A percentile compares a stretch with the other conserved stretches of the same genome.
phyloP scores from a whole-genome alignment of 2,113 vertebrate species.

The Larimichthys crocea region DNA sequence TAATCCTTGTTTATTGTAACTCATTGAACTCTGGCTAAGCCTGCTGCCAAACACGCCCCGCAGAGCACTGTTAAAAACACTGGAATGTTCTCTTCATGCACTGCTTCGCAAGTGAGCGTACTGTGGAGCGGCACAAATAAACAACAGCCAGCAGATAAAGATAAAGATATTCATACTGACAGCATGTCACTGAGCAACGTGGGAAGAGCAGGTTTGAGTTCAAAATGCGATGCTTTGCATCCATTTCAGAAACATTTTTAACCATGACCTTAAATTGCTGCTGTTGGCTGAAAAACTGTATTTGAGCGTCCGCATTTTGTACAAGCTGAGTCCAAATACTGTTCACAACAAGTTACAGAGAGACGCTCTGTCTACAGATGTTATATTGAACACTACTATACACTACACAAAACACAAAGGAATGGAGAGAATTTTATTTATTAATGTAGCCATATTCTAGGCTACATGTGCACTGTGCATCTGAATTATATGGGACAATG shows the following conservation, averaged over 20 bases:
- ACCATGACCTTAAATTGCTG: neutral
- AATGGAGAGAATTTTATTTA: no score
- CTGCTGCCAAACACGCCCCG: constrained; percentile 40
- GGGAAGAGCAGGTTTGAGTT: neutral
- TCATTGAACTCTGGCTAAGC: constrained; percentile 21
- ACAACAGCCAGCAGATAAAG: constrained; percentile 32
- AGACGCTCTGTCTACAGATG: neutral
- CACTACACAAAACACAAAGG: no score
- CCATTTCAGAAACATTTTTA: neutral
- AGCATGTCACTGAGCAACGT: constrained; percentile 11
- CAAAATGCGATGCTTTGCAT: neutral
- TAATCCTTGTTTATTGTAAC: constrained; percentile 51
- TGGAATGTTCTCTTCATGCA: constrained; percentile 55
- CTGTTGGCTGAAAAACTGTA: neutral
- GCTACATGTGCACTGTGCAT: neutral
- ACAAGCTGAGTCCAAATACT: constrained; percentile 1
- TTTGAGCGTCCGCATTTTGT: constrained; percentile 11
- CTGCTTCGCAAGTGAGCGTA: constrained; percentile 35
- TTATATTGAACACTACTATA: neutral
- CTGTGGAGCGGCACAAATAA: constrained; percentile 36
- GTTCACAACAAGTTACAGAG: neutral
- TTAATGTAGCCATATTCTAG: no score
- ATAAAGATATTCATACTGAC: constrained; percentile 15
- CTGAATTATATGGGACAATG: neutral
- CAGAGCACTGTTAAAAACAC: constrained; percentile 43